These are phyloP conservation scores for Zosterops hypoxanthus DNA, from an alignment of 2,113 vertebrate species.

Conservation along the genomic window DNA sequence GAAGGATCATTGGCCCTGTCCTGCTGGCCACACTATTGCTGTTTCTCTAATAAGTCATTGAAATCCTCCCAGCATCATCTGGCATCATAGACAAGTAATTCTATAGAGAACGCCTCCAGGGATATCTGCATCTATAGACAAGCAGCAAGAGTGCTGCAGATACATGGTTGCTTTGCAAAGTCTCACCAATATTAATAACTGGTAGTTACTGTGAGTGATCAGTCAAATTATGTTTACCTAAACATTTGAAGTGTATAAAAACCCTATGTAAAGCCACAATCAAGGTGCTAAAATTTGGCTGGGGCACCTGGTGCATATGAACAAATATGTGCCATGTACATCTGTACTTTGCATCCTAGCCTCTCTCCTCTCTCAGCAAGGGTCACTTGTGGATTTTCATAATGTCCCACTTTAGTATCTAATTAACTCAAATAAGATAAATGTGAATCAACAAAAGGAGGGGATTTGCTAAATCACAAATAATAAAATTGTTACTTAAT, in stretches of 20 bases:
- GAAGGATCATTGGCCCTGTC: fast-evolving
- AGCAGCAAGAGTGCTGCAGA: not conserved
- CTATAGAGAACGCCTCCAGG: not conserved
- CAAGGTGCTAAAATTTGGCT: not conserved
- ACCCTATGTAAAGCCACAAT: not conserved
- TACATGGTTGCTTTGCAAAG: not conserved
- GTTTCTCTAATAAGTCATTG: not conserved
- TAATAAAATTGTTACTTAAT: not conserved
- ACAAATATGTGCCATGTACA: not conserved
- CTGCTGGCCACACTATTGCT: not conserved
- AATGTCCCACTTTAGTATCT: not conserved
- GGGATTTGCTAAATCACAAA: not conserved
- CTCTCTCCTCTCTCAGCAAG: fast-evolving
- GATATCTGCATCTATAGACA: not conserved
- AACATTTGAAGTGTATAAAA: not conserved
- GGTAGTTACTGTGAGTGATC: fast-evolving
- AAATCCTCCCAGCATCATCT: not conserved
- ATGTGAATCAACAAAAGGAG: not conserved
- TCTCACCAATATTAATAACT: not conserved
- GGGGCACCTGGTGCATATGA: not conserved
- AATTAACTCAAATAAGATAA: not conserved
- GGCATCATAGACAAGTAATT: not conserved
- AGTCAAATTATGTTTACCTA: not conserved
- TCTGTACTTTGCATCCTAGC: not conserved
- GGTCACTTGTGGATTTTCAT: not conserved